These are phyloP conservation scores for Montipora sp. DNA, from an alignment of 64 coral and sea anemone genomes.

Conservation along the genomic window DNA sequence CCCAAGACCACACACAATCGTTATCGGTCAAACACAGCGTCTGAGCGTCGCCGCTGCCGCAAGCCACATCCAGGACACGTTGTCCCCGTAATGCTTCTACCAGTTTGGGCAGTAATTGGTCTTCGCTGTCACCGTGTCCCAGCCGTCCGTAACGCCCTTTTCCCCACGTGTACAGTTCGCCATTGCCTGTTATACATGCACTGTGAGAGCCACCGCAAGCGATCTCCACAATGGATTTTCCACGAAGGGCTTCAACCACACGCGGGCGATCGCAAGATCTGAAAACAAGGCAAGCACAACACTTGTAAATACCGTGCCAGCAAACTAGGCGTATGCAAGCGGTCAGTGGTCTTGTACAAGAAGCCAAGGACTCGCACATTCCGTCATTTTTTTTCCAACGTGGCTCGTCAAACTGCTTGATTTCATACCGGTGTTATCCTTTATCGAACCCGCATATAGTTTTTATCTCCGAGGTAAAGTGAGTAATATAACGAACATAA, in stretches of 20 bases:
- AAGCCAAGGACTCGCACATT: too few species aligned
- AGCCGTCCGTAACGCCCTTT: conserved; percentile 96
- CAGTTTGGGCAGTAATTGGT: conserved; percentile 86
- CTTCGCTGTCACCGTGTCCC: conserved; percentile 97
- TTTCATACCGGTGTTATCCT: too few species aligned
- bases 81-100: conserved; percentile 91
- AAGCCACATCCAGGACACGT: conserved; percentile 90
- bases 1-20: conserved; percentile 98
- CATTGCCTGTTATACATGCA: conserved; percentile 73
- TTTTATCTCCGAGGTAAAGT: too few species aligned
- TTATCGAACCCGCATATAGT: too few species aligned
- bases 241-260: conserved; percentile 81
- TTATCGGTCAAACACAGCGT: conserved; percentile 95
- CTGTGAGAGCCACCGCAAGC: conserved; percentile 94
- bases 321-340: neutral
- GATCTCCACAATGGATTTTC: conserved; percentile 86
- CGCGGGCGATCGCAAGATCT: conserved; percentile 91
- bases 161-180: conserved; percentile 95
- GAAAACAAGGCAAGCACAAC: neutral
- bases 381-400: too few species aligned
- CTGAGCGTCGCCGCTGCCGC: conserved; percentile 96
- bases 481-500: too few species aligned
- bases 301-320: neutral
- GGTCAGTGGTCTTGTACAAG: too few species aligned
- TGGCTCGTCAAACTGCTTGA: too few species aligned